These are phyloP conservation scores for Rhineura floridana DNA, from an alignment of 2,113 vertebrate genomes.

Conservation along the genomic window DNA sequence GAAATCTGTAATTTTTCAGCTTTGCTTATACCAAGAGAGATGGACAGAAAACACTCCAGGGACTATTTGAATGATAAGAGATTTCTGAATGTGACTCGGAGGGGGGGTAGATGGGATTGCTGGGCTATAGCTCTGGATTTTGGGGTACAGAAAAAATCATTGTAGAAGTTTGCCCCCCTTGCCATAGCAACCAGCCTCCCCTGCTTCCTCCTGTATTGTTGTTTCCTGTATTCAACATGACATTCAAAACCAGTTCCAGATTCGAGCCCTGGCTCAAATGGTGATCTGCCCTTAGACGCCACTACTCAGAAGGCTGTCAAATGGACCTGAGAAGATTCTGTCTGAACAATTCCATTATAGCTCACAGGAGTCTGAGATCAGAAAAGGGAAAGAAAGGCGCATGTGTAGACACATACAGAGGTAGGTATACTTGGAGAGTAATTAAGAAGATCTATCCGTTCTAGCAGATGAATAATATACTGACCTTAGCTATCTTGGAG, in stretches of 20 bases:
- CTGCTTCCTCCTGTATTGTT: neutral
- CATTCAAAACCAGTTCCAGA: neutral
- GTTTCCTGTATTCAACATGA: neutral
- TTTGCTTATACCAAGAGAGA: no score
- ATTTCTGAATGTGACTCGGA: no score
- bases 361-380: neutral
- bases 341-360: neutral
- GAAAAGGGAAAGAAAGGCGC: neutral
- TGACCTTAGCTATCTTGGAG: conserved; percentile 69
- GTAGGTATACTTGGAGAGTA: neutral
- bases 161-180: no score
- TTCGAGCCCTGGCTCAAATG: neutral
- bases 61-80: no score
- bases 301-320: neutral
- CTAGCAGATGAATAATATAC: conserved; percentile 12
- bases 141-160: no score
- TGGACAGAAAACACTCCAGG: no score
- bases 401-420: neutral
- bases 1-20: no score
- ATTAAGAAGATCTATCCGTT: neutral
- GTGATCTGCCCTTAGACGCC: neutral
- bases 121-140: no score
- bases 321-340: neutral
- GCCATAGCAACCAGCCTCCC: no score
- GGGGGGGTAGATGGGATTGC: no score